phyloP scores from a whole-genome alignment of 2,797 vertebrate genomes.

The Gallinago stenura region DNA sequence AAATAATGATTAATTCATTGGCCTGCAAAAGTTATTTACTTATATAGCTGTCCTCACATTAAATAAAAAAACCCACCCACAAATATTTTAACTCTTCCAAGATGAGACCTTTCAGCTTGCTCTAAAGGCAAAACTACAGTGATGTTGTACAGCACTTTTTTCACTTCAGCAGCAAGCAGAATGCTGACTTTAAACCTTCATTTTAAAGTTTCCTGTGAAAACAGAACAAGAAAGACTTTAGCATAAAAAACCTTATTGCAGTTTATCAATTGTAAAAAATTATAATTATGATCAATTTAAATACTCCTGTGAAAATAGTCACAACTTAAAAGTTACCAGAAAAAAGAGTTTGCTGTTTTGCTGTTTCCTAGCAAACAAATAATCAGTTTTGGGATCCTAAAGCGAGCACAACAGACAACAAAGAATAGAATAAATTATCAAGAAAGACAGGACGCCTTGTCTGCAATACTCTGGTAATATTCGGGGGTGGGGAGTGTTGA shows the following conservation, averaged over 20 bases:
- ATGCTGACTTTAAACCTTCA: neutral
- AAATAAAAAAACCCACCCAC: neutral
- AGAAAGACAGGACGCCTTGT: neutral
- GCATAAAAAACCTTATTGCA: neutral
- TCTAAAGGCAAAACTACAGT: neutral
- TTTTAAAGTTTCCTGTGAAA: neutral
- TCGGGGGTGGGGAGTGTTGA: neutral
- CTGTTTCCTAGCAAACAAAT: neutral
- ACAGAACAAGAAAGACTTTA: neutral
- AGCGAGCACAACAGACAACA: rapidly evolving
- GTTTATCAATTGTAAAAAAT: rapidly evolving
- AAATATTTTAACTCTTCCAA: neutral
- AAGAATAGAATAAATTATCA: neutral
- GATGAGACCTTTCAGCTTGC: neutral
- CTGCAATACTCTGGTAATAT: neutral
- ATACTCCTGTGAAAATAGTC: rapidly evolving
- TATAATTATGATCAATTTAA: neutral
- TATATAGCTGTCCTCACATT: neutral
- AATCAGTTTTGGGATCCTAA: neutral
- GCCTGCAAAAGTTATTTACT: neutral
- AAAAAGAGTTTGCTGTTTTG: neutral
- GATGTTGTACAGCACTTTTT: neutral
- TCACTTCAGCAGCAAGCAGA: neutral
- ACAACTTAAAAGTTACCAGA: neutral
- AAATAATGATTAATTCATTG: neutral